Evolutionary conservation across 2,888 invertebrate species (phyloP), one percentile per base, ranked within the genome.

Genomic region (Hydropsyche betteni): DNA sequence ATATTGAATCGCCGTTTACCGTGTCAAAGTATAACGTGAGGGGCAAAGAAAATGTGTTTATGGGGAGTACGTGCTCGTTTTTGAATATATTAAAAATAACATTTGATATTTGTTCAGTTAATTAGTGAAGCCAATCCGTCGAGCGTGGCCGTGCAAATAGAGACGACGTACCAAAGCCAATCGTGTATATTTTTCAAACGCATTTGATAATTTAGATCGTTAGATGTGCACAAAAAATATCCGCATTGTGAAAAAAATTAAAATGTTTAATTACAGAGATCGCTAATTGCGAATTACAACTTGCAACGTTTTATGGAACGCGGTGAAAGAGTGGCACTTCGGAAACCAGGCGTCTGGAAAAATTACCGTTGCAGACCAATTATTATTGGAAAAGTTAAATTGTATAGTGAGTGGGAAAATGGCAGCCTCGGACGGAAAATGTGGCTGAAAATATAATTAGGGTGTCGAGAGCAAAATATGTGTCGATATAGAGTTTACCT

Each of bases 291-390:
- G 55, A 8, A 38, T 24, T 12, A 4, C 16, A 64, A 36, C 6
- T 4, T 7, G 44, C 70, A 52, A 52, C 16, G 44, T 44, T 52
- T 24, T 34, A 34, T n/a, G 34, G n/a, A 58, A 72, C 72, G 55
- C 14, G 34, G 58, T 61, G 44, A 68, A 68, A 61, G 68, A 33
- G 24, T 6, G 50, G 12, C 74, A 74, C 74, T 74, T 36, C n/a
- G 44, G 16, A 33, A 53, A 51, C 55, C 69, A 24, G 74, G 44
- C 70, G 58, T 69, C 70, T 74, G 76, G 68, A 76, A 77, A 76
- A 76, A 77, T 75, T 78, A 77, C 75, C 76, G 76, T 78, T 78
- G 72, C 78, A 77, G 77, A 79, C 78, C 78, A 79, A 77, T 79
- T 79, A 79, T 78, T 78, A 74, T 76, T 69, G 75, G 74, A 74